Evolutionary conservation across 2,113 vertebrate species (phyloP), one percentile per base, ranked within the genome.

Genomic region (Calcarius ornatus): DNA sequence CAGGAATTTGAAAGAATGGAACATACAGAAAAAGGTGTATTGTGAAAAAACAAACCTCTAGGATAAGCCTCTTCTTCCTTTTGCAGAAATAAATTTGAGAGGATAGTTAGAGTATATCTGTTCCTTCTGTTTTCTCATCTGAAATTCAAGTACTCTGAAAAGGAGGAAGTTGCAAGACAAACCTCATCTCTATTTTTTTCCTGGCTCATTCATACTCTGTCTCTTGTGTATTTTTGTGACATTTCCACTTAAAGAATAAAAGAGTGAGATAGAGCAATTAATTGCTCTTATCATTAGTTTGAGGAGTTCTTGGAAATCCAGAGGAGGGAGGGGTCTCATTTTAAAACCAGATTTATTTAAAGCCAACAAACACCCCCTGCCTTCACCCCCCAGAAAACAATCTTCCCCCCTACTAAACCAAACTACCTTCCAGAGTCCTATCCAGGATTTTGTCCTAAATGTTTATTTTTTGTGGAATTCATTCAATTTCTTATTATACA

Each of bases 21-120:
- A 47, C 15, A 14, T 53, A n/a, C 0, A 48, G 20, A 38, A 84
- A 53, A 70, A 1, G 1, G 13, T 0, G 0, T 48, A 24, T 14
- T 71, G 54, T 12, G 70, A 14, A 54, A 91, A 88, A 51, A 17
- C 12, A 57, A 31, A 45, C 6, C 9, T 61, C 15, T 72, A n/a
- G 18, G 38, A 78, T 59, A 65, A 76, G 20, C 11, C 4, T 37
- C 9, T 54, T 72, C 12, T 72, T 69, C 14, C 9, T 76, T 76
- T 72, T 69, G 12, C 25, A 50, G 31, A 65, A 75, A 10, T 35
- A 17, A 22, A 6, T 0, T 80, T 40, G 8, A 25, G 15, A 61
- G 5, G 78, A 18, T 54, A 35, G 11, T 81, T 81, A 54, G 19
- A 43, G 60, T 53, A 12, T 69, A 16, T 56, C 2, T 69, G 11